phyloP scores from a whole-genome alignment of 2,888 invertebrate genomes.

The Cephus rjabovi region DNA sequence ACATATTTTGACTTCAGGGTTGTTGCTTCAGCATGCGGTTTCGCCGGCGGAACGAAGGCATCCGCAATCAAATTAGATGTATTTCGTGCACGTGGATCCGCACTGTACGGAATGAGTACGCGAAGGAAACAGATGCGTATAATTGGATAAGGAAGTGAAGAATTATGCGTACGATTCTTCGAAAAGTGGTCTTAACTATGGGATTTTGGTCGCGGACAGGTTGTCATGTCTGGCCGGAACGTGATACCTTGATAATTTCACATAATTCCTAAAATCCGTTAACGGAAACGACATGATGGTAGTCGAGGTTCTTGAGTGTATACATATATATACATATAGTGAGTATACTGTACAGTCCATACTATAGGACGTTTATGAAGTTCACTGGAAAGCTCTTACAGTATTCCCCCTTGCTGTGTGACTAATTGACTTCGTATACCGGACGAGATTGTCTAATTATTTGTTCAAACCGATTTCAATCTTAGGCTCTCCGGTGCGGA shows the following conservation, averaged over 20 bases:
- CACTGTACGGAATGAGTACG: background rate
- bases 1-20: constrained; percentile 59
- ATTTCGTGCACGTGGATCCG: constrained; percentile 22
- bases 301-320: background rate
- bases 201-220: constrained; percentile 2
- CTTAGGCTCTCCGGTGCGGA: constrained; percentile 14
- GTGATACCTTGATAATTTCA: constrained; percentile 22
- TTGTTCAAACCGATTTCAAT: constrained; percentile 44
- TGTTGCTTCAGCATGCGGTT: constrained; percentile 33
- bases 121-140: constrained; percentile 37
- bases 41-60: constrained; percentile 13
- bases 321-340: background rate
- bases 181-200: background rate
- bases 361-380: background rate
- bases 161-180: constrained; percentile 32
- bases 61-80: constrained; percentile 17
- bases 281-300: background rate
- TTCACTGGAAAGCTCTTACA: background rate
- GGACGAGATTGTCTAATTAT: constrained; percentile 52
- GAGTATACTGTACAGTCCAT: constrained; percentile 1
- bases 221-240: constrained; percentile 8
- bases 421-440: constrained; percentile 51
- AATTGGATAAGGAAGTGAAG: constrained; percentile 47
- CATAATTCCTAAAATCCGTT: constrained; percentile 22
- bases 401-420: constrained; percentile 44